Evolutionary conservation across 2,888 invertebrate species (phyloP).

Genomic region (Eulithis prunata): DNA sequence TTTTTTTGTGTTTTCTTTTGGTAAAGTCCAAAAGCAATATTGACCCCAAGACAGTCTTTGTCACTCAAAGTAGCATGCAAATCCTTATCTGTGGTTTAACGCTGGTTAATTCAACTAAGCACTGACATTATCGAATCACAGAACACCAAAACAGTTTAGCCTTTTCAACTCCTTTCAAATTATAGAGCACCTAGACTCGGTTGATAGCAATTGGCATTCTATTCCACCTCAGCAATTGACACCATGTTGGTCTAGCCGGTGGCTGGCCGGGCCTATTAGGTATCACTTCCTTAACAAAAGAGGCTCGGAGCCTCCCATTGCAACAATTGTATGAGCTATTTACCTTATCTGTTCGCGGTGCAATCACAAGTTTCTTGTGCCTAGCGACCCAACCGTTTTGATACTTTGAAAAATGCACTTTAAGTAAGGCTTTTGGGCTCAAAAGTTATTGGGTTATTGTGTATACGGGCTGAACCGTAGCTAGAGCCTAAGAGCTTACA

Average conservation of each 20-base stretch:
- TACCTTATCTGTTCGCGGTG: constrained; percentile 79
- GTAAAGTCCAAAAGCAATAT: no score
- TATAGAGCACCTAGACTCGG: constrained; percentile 54
- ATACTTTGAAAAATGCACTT: background rate
- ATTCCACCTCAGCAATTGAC: constrained; percentile 67
- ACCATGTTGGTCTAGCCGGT: constrained; percentile 78
- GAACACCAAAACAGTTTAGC: constrained; percentile 54
- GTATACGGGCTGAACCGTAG: no score
- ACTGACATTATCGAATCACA: constrained; percentile 32
- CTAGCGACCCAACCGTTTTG: constrained; percentile 52
- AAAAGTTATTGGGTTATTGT: no score
- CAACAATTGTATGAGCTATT: constrained; percentile 84
- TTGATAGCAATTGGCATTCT: constrained; percentile 48
- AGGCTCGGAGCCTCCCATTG: constrained; percentile 75
- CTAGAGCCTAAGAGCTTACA: no score
- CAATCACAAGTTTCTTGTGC: constrained; percentile 74
- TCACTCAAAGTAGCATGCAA: no score
- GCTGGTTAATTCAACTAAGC: background rate
- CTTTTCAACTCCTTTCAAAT: constrained; percentile 64
- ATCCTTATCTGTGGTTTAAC: no score
- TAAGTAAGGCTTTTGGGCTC: no score
- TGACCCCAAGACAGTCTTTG: no score
- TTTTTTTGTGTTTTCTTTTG: no score
- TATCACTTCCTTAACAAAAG: constrained; percentile 81
- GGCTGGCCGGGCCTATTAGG: constrained; percentile 75